phyloP scores from a whole-genome alignment of 2,113 vertebrate genomes.

The Nanger granti region DNA sequence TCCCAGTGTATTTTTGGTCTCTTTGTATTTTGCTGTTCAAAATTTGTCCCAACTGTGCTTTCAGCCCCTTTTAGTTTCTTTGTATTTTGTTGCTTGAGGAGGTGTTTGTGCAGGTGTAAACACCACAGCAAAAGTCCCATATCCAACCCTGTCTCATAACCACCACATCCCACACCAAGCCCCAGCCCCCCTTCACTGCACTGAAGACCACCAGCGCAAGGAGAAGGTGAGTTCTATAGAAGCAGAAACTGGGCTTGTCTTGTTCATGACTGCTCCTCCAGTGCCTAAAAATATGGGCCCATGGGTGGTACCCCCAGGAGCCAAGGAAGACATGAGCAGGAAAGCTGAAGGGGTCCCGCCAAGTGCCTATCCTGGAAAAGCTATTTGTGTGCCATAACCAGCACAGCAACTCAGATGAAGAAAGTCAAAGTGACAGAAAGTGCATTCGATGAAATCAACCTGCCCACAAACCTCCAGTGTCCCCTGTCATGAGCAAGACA shows the following conservation, averaged over 20 bases:
- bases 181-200: rapidly evolving
- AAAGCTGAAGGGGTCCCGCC: neutral
- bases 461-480: neutral
- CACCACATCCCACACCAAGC: neutral
- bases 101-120: neutral
- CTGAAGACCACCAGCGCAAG: neutral
- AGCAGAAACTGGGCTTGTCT: neutral
- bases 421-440: neutral
- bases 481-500: neutral
- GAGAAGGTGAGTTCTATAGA: neutral
- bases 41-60: neutral
- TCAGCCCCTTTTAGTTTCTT: neutral
- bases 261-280: neutral
- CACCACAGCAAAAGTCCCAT: neutral
- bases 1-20: neutral
- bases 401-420: too few relatives aligned
- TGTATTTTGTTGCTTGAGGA: neutral
- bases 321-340: neutral
- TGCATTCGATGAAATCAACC: neutral
- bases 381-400: rapidly evolving
- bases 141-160: neutral
- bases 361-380: neutral
- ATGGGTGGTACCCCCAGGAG: neutral
- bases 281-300: neutral
- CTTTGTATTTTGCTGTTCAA: neutral